Evolutionary conservation across 2,797 vertebrate species (phyloP).

Genomic region (Hydrocynus forskahlii): DNA sequence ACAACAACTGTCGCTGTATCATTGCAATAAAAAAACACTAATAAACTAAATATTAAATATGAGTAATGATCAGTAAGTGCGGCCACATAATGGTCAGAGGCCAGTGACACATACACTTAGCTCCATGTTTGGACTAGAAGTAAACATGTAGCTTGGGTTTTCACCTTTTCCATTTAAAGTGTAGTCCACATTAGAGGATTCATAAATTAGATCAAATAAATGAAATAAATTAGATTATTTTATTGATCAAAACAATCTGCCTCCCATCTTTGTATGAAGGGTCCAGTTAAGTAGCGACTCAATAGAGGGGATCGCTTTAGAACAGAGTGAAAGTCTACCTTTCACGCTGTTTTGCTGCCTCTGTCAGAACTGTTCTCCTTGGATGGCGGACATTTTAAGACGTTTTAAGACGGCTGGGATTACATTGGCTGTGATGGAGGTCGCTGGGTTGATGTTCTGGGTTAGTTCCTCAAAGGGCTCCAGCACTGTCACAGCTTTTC

Average conservation of each 20-base stretch:
- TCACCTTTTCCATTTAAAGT: conserved; percentile 3
- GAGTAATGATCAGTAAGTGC: too few relatives aligned
- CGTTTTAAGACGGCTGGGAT: conserved; percentile 18
- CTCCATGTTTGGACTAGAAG: too few relatives aligned
- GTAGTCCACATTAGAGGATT: conserved; percentile 5
- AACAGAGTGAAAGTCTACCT: too few relatives aligned
- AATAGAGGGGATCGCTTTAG: conserved; percentile 28
- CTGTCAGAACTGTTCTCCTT: conserved; percentile 2
- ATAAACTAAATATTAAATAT: too few relatives aligned
- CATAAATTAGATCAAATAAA: background rate
- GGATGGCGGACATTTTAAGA: conserved; percentile 8
- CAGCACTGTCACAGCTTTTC: too few relatives aligned
- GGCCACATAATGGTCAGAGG: too few relatives aligned
- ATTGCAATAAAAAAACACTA: too few relatives aligned
- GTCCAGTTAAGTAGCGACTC: background rate
- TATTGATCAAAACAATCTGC: background rate
- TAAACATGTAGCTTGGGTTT: background rate
- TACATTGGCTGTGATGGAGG: conserved; percentile 11
- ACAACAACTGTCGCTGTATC: too few relatives aligned
- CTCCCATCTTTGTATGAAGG: conserved; percentile 32
- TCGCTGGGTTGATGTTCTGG: conserved; percentile 13
- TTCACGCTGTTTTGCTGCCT: background rate
- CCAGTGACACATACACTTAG: too few relatives aligned
- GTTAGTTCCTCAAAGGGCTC: background rate
- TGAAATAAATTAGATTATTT: too few relatives aligned